Percentiles rank a stretch among this genome's conserved stretches.
These are phyloP conservation scores for Podargus strigoides DNA, from an alignment of 2,797 vertebrate genomes.

Conservation along the genomic window DNA sequence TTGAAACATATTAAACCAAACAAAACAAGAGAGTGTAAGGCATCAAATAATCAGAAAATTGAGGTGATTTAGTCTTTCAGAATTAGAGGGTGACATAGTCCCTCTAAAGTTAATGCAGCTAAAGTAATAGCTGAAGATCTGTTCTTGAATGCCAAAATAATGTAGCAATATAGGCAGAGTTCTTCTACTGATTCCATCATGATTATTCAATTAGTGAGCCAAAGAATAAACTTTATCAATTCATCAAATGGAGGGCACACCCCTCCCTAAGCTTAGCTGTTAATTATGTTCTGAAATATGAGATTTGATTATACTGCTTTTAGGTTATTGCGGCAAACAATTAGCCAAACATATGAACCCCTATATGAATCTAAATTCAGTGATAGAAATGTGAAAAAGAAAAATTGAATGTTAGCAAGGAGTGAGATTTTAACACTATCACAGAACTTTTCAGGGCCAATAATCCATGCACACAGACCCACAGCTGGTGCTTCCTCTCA, in stretches of 20 bases:
- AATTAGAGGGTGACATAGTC: not conserved
- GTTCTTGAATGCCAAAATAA: not conserved
- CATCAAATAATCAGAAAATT: not conserved
- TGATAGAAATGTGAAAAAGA: not conserved
- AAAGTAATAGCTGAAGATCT: not conserved
- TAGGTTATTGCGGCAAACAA: not conserved
- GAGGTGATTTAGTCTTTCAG: not conserved
- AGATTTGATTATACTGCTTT: not conserved
- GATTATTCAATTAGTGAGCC: not conserved
- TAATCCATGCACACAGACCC: not conserved
- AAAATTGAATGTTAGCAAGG: not conserved
- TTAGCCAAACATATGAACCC: not conserved
- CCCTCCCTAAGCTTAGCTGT: not conserved
- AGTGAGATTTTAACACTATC: not conserved
- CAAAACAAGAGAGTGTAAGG: too few relatives aligned
- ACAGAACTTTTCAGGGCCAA: not conserved
- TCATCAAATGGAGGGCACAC: not conserved
- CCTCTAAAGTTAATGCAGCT: not conserved
- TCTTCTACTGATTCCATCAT: not conserved
- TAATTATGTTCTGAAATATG: not conserved
- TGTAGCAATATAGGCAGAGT: not conserved
- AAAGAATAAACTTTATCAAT: not conserved
- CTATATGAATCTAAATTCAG: not conserved
- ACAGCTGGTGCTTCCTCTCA: not conserved
- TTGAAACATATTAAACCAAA: not conserved